Evolutionary conservation across 1,140 invertebrate species (phyloP).

Genomic region (Brevipalpus yothersi): DNA sequence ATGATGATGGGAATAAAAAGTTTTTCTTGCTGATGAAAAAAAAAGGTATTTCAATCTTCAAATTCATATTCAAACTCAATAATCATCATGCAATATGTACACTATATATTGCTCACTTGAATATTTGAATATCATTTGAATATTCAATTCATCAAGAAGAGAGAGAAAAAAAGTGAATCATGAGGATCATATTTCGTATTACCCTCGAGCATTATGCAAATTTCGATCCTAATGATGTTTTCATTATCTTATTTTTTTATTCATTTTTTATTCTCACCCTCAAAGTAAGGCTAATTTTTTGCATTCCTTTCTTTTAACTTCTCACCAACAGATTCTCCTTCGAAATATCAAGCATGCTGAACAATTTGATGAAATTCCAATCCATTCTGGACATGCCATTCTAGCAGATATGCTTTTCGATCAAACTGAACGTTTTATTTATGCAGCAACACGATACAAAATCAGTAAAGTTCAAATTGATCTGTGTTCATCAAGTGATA

Average conservation of each 20-base stretch:
- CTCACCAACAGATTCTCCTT: neutral
- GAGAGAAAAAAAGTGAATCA: neutral
- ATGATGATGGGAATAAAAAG: too few relatives aligned
- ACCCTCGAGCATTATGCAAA: neutral
- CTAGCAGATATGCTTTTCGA: slow-evolving; percentile 57
- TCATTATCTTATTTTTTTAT: neutral
- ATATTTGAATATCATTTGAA: neutral
- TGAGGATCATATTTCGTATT: neutral
- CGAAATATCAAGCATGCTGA: neutral
- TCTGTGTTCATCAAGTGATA: slow-evolving; percentile 46
- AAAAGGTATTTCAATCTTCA: too few relatives aligned
- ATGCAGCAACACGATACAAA: slow-evolving; percentile 40
- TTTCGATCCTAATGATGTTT: neutral
- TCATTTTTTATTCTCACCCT: neutral
- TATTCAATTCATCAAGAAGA: neutral
- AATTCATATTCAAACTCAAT: too few relatives aligned
- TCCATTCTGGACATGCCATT: slow-evolving; percentile 43
- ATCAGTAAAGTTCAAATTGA: slow-evolving; percentile 18
- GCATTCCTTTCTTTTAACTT: neutral
- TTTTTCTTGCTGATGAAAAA: too few relatives aligned
- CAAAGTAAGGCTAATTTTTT: neutral
- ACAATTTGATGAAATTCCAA: slow-evolving; percentile 46
- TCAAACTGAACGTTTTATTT: slow-evolving; percentile 41
- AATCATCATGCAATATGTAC: too few relatives aligned
- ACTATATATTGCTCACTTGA: too few relatives aligned